These are phyloP conservation scores for Catharus minimus DNA, from an alignment of 2,113 vertebrate species.

Conservation along the genomic window DNA sequence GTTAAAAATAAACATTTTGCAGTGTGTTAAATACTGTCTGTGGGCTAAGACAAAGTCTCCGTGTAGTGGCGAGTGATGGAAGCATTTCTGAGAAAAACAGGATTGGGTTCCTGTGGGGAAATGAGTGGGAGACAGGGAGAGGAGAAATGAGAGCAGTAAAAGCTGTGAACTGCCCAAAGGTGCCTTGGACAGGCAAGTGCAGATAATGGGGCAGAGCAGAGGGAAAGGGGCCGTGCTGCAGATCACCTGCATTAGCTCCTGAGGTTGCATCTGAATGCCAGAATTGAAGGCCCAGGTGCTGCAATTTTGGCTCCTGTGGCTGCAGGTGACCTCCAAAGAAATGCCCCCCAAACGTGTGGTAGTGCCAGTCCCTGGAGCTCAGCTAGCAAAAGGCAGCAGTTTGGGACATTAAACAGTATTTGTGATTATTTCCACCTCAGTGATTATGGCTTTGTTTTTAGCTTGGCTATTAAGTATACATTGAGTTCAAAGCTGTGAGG, in stretches of 20 bases:
- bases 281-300: neutral
- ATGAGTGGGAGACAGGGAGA: neutral
- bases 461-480: neutral
- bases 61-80: neutral
- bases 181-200: no score
- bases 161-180: neutral
- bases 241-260: rapidly evolving
- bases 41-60: neutral
- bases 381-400: neutral
- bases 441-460: neutral
- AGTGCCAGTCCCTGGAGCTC: neutral
- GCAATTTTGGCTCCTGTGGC: neutral
- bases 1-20: neutral
- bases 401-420: neutral
- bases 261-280: neutral
- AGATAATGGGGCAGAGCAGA: neutral
- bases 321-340: neutral
- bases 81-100: neutral
- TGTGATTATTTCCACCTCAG: neutral
- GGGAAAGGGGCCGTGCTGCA: rapidly evolving
- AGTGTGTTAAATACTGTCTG: rapidly evolving
- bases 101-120: rapidly evolving
- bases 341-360: neutral
- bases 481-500: neutral
- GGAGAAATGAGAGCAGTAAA: neutral